Base-by-base conservation (phyloP, 2,888 invertebrate species). In the Schrankia costaestrigalis region DNA sequence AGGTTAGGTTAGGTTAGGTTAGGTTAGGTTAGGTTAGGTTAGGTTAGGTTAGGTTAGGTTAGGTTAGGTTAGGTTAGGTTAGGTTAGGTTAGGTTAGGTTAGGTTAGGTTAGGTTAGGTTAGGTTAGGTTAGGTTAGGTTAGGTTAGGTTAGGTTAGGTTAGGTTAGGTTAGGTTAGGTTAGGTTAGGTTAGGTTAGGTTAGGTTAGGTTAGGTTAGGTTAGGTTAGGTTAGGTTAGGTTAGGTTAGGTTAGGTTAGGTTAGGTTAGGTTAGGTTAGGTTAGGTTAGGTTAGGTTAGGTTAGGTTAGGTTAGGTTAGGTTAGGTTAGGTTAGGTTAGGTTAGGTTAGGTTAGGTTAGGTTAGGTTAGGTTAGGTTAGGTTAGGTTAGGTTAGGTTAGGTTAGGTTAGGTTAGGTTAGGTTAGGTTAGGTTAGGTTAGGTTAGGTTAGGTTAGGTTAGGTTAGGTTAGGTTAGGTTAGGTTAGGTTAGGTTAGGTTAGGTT, bases 101-200 rank as follows among this genome's bases (percentile, higher is more conserved):
- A 35, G 40, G 34, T 40, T 35, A 35, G 40, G 34, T 40, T 35
- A 35, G 40, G 34, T 39, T 34, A 34, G 37, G 35, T 35, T 35
- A 35, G 35, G 35, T 37, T 32, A 32, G 33, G 40, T 34, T 35
- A 36, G 41, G 41, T 36, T 41, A 42, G 42, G 42, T 42, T 42
- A 42, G 42, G 42, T 42, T 41, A 41, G 41, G 41, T 41, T 37
- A 37, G 41, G 41, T 41, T 41, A 41, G 42, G 42, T 42, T 37
- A 37, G 42, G 42, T 42, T 42, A 42, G 42, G 42, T 37, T 37
- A 41, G 42, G 33, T 42, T 30, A 30, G 41, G 41, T 41, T 41
- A 41, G 41, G 35, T 41, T 36, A 34, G 40, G 34, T 40, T 28
- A 32, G 37, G 31, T 37, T 32, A 32, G 37, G 31, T 37, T 34